Evolutionary conservation across 2,113 vertebrate genomes (phyloP).

Genomic region (Phrynosoma blainvillii): DNA sequence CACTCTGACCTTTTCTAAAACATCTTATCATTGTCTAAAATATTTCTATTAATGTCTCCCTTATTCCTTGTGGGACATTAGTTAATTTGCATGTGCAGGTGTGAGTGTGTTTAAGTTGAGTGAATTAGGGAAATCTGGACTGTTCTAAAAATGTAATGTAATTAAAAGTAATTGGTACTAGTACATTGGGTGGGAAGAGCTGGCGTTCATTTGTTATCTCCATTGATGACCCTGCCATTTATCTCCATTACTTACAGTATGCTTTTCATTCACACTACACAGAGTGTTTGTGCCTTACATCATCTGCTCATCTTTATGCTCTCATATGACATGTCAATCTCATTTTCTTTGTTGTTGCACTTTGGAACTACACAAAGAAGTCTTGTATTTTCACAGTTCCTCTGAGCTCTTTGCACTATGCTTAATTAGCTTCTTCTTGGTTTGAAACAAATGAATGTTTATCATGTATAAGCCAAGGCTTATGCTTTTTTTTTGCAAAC

Average conservation of each 20-base stretch:
- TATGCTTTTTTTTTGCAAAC: not conserved
- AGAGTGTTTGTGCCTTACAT: not conserved
- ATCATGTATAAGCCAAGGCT: not conserved
- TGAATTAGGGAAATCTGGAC: not conserved
- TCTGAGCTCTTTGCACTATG: not conserved
- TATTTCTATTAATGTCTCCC: not conserved
- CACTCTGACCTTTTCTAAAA: not conserved
- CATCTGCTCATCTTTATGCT: not conserved
- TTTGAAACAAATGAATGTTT: not conserved
- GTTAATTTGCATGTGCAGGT: not conserved
- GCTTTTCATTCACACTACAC: not conserved
- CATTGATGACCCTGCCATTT: not conserved
- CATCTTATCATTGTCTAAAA: not conserved
- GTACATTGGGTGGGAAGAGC: no score
- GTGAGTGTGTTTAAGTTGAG: not conserved
- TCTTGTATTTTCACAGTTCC: not conserved
- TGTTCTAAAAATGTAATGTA: not conserved
- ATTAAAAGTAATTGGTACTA: not conserved
- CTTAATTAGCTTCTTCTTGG: not conserved
- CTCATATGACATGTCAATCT: not conserved
- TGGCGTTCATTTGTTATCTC: not conserved
- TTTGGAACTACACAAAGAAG: not conserved
- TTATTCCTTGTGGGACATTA: not conserved
- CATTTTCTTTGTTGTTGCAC: not conserved
- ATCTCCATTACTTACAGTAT: not conserved